Evolutionary conservation across 2,888 invertebrate species (phyloP), one percentile per base, ranked within the genome.

Genomic region (Colletes collaris): DNA sequence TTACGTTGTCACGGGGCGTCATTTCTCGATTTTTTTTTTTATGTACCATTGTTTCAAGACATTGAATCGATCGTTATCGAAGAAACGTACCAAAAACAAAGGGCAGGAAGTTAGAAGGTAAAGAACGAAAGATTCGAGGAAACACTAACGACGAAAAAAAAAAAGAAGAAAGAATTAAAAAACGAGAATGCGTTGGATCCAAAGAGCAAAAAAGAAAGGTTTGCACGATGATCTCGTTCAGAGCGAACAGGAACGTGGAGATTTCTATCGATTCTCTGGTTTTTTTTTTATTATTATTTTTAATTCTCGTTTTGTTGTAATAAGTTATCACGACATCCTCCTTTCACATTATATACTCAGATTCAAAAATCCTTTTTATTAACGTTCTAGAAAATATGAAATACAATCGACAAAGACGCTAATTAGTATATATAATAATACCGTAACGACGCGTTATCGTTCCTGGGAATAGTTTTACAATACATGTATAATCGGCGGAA

Each of bases 371-470:
- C 66, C 67, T 67, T 79, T 81, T 80, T 80, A 80, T 80, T 80
- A 81, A 81, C 81, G 56, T 76, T 81, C 81, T 81, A 81, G 81
- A 81, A 81, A 81, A 80, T 81, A 76, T 68, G 72, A 81, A 80
- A 80, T 81, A 81, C 81, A 81, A 81, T 81, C 71, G 81, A 71
- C 69, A 80, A 80, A 72, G 81, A 80, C 71, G 70, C 72, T 71
- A 75, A 74, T 80, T 81, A 79, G 69, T 80, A 77, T 78, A 59
- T 68, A 67, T 81, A 81, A 72, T 80, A 80, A 81, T 80, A 81
- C 71, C 80, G 81, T 80, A 72, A 80, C 69, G 81, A 78, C 65
- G 78, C 69, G 65, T 52, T 53, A 70, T 68, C 80, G 75, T 71
- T 79, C 64, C 67, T 75, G 75, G 75, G 64, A 71, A 71, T 81